Conservation (phyloP, 2,113 vertebrate species). For the Ciconia stormi region DNA sequence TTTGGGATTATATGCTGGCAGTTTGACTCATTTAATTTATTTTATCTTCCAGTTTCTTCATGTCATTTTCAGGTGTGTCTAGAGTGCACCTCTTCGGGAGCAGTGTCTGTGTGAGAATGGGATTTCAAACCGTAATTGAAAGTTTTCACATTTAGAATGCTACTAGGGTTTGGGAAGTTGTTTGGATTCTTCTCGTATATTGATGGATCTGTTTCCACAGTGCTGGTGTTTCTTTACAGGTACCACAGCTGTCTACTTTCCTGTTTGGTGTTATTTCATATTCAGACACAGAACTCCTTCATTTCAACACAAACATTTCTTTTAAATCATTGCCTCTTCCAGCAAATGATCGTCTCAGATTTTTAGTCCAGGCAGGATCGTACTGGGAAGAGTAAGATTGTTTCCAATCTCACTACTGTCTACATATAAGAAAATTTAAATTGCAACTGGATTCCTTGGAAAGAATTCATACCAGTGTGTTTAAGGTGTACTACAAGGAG, state of each 20-base stretch:
- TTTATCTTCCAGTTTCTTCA: not conserved
- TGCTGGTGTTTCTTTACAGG: constrained; percentile 9
- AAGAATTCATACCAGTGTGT: not conserved
- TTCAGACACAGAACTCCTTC: not conserved
- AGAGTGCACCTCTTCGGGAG: not conserved
- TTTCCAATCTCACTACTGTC: not conserved
- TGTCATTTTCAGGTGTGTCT: not conserved
- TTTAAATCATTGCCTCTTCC: not conserved
- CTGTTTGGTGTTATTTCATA: constrained; percentile 38
- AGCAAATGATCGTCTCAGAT: not conserved
- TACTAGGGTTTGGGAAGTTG: not conserved
- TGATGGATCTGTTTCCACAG: not conserved
- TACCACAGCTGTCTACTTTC: not conserved
- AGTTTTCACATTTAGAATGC: not conserved
- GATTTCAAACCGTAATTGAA: not conserved
- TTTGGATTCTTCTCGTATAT: not conserved
- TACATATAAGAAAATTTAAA: not conserved
- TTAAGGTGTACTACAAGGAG: not conserved
- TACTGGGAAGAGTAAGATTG: not conserved
- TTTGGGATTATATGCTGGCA: not conserved
- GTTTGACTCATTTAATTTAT: not conserved
- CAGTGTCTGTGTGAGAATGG: not conserved
- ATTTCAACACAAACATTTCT: not conserved
- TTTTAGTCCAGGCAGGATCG: not conserved
- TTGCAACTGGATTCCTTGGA: not conserved